phyloP scores from a whole-genome alignment of 2,113 vertebrate genomes.

The Bubalus kerabau region DNA sequence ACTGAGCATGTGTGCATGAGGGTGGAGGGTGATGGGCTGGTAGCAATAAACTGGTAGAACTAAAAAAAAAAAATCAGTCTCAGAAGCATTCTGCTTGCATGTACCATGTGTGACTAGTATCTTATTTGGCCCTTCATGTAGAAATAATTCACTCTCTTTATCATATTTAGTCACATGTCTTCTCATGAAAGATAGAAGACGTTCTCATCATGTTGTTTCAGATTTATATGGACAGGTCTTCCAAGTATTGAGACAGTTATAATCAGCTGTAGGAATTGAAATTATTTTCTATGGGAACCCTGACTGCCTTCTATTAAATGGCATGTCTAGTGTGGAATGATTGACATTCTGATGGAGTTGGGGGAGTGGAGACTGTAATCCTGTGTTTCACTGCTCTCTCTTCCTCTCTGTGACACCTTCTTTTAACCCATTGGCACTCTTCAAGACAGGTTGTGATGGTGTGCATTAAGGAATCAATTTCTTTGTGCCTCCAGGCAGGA shows the following conservation, averaged over 20 bases:
- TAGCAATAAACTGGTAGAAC: no score
- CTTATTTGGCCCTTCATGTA: not conserved
- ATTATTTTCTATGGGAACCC: not conserved
- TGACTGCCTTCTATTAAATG: not conserved
- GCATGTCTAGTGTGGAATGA: not conserved
- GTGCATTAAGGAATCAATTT: not conserved
- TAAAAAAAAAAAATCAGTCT: no score
- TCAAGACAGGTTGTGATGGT: not conserved
- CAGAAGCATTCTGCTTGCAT: not conserved
- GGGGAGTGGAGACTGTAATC: not conserved
- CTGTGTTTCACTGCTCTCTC: not conserved
- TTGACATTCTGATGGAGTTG: not conserved
- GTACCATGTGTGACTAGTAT: not conserved
- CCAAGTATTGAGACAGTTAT: constrained; percentile 21
- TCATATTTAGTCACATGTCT: not conserved
- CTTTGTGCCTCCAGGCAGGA: not conserved
- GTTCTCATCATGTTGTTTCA: not conserved
- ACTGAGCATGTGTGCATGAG: no score
- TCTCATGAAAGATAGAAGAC: not conserved
- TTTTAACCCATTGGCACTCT: not conserved
- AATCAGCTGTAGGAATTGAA: not conserved
- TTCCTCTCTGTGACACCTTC: not conserved
- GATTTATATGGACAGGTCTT: constrained; percentile 15
- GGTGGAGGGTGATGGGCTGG: no score
- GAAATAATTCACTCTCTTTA: not conserved